Conservation (phyloP, 2,888 invertebrate genomes). For the Pollenia angustigena region DNA sequence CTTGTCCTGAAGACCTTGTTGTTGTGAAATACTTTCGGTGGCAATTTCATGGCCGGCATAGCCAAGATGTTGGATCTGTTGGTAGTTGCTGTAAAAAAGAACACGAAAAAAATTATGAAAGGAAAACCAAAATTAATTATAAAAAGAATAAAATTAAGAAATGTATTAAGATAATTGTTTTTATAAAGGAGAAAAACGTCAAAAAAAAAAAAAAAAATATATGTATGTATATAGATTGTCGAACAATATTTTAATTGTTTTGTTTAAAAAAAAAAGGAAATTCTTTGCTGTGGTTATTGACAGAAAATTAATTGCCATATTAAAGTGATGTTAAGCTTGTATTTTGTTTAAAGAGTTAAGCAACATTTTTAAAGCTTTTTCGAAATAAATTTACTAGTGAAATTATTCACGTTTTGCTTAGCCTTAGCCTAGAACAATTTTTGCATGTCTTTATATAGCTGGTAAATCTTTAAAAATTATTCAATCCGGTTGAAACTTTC, state of each 20-base stretch:
- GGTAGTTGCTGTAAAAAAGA: constrained; percentile 91
- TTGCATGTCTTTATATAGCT: not conserved
- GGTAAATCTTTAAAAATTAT: not conserved
- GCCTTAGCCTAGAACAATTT: too few relatives aligned
- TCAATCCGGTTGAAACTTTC: not conserved
- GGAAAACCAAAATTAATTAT: constrained; percentile 50
- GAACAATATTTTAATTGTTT: constrained; percentile 35
- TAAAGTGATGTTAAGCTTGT: not conserved
- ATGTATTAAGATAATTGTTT: constrained; percentile 40
- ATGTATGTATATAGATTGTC: not conserved
- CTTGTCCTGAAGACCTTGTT: constrained; percentile 94
- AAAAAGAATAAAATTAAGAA: constrained; percentile 32
- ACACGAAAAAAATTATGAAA: constrained; percentile 7
- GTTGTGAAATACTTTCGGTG: constrained; percentile 87
- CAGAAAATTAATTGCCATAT: constrained; percentile 7
- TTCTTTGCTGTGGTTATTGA: not conserved
- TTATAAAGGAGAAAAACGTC: constrained; percentile 14
- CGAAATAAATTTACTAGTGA: too few relatives aligned
- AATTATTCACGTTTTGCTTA: too few relatives aligned
- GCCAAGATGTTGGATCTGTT: constrained; percentile 94
- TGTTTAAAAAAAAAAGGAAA: constrained; percentile 25
- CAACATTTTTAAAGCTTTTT: too few relatives aligned
- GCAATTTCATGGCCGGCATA: constrained; percentile 94
- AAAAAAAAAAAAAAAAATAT: not conserved
- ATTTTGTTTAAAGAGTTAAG: not conserved